Evolutionary conservation across 2,888 invertebrate genomes (phyloP).

Genomic region (Erebia ligea): DNA sequence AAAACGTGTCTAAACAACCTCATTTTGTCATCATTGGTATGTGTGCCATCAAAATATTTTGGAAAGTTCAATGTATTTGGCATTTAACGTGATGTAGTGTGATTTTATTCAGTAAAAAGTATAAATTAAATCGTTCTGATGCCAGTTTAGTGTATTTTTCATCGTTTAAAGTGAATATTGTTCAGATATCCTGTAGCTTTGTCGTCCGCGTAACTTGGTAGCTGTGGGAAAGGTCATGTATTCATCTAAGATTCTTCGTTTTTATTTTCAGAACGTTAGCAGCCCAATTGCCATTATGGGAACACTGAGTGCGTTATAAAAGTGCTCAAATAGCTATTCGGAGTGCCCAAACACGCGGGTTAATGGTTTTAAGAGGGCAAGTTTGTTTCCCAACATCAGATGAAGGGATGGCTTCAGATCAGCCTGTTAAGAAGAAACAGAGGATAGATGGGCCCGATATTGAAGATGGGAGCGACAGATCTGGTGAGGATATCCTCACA

Average conservation of each 20-base stretch:
- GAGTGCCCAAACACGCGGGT: conserved; percentile 50
- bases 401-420: conserved; percentile 89
- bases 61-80: conserved; percentile 75
- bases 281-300: conserved; percentile 26
- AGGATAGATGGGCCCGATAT: conserved; percentile 86
- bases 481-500: conserved; percentile 75
- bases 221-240: conserved; percentile 81
- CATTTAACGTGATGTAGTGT: conserved; percentile 22
- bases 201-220: conserved; percentile 82
- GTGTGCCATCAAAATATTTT: conserved; percentile 84
- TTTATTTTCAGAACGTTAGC: conserved; percentile 68
- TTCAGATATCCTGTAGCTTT: conserved; percentile 65
- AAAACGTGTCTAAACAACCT: conserved; percentile 68
- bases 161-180: background rate
- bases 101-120: conserved; percentile 7
- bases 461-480: conserved; percentile 80
- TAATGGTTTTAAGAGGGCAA: conserved; percentile 87
- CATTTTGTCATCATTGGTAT: conserved; percentile 72
- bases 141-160: background rate
- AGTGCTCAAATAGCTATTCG: conserved; percentile 26
- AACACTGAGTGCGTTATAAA: conserved; percentile 36
- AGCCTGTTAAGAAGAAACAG: conserved; percentile 93
- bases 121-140: background rate
- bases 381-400: conserved; percentile 79
- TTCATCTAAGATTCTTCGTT: conserved; percentile 68